Conservation (phyloP, 2,113 vertebrate species). For the Sarotherodon lohbergeri region DNA sequence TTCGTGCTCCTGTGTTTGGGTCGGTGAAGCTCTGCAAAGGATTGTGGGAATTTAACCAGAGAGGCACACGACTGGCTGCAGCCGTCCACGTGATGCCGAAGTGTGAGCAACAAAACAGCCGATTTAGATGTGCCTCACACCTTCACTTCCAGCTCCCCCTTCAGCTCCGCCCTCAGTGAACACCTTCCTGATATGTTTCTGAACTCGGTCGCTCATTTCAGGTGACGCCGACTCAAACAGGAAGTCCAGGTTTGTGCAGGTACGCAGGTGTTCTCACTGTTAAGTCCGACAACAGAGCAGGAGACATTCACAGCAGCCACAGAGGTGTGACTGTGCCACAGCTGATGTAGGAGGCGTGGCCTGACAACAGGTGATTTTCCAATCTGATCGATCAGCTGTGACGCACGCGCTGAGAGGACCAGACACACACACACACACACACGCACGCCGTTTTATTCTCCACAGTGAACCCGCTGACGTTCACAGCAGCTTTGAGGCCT, state of each 20-base stretch:
- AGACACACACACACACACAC: too few species aligned
- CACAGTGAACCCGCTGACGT: too few species aligned
- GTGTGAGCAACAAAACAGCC: too few species aligned
- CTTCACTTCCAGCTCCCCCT: background rate
- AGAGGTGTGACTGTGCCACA: background rate
- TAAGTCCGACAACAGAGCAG: background rate
- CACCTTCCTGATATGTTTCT: background rate
- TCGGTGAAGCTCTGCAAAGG: too few species aligned
- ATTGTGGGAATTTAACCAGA: too few species aligned
- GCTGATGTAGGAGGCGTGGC: background rate
- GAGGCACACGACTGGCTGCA: too few species aligned
- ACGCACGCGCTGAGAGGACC: too few species aligned
- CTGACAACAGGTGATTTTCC: background rate
- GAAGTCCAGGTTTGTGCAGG: background rate
- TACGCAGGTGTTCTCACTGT: background rate
- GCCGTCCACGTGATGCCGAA: too few species aligned
- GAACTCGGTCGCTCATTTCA: background rate
- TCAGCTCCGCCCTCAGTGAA: background rate
- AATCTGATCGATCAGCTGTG: background rate
- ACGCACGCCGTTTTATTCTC: too few species aligned
- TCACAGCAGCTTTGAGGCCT: background rate
- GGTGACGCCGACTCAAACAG: background rate
- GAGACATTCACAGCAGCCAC: background rate
- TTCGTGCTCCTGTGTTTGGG: too few species aligned
- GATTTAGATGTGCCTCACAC: too few species aligned